phyloP scores from a whole-genome alignment of 1,140 invertebrate species.

The Tyrophagus putrescentiae region DNA sequence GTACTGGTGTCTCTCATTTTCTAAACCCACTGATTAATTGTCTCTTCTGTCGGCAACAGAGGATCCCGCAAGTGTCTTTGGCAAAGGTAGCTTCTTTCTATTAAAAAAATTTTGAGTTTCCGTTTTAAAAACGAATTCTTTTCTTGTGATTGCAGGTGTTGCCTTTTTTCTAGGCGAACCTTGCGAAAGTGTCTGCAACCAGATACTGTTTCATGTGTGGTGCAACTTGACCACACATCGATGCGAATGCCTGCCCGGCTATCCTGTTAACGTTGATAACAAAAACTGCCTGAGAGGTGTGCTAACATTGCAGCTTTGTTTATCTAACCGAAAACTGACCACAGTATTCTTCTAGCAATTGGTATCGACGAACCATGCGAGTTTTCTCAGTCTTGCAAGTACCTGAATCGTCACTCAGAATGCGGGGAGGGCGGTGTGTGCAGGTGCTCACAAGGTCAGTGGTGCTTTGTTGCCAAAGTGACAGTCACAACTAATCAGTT shows the following conservation, averaged over 20 bases:
- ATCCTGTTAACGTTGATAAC: slow-evolving; percentile 29
- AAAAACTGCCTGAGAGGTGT: slow-evolving; percentile 27
- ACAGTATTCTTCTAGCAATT: slow-evolving; percentile 21
- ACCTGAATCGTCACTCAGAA: slow-evolving; percentile 21
- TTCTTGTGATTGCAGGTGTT: slow-evolving; percentile 21
- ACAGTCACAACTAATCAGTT: not conserved
- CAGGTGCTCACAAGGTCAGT: slow-evolving; percentile 15
- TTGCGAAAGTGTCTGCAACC: slow-evolving; percentile 26
- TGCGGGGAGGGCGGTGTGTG: slow-evolving; percentile 22
- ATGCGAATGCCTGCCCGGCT: slow-evolving; percentile 27
- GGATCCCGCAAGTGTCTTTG: slow-evolving; percentile 20
- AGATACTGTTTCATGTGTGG: slow-evolving; percentile 27
- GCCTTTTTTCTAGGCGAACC: slow-evolving; percentile 28
- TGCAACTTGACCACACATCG: slow-evolving; percentile 25
- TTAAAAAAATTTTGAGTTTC: slow-evolving; percentile 4
- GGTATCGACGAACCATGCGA: slow-evolving; percentile 24
- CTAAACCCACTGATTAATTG: no score
- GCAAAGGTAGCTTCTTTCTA: slow-evolving; percentile 18
- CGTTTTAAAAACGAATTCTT: not conserved
- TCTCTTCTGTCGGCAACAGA: slow-evolving; percentile 18
- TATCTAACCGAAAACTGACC: not conserved
- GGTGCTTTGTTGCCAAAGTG: not conserved
- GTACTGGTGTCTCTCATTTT: no score
- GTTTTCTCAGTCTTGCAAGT: slow-evolving; percentile 24
- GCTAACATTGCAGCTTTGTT: not conserved